Percentiles rank a stretch among this genome's conserved stretches.
Evolutionary conservation across 2,113 vertebrate species (phyloP).

Genomic region (Zingel zingel): DNA sequence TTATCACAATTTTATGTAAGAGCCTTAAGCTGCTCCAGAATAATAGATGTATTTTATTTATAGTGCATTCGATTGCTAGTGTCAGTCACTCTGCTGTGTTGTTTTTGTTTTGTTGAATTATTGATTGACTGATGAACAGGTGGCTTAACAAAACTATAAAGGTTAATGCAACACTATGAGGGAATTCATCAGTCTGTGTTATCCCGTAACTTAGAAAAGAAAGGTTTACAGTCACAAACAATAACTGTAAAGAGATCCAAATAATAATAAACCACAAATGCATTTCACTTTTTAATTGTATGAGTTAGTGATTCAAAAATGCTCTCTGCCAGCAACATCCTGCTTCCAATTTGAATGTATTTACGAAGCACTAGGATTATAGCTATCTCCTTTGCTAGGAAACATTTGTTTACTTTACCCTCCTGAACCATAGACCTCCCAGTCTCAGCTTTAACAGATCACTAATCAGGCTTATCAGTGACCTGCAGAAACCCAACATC

Average conservation of each 20-base stretch:
- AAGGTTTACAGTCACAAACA: background rate
- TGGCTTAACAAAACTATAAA: background rate
- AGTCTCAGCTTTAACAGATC: slow-evolving; percentile 5
- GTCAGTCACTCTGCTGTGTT: background rate
- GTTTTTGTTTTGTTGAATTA: background rate
- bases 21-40: background rate
- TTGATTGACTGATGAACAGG: background rate
- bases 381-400: background rate
- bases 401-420: background rate
- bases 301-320: background rate
- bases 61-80: background rate
- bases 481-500: slow-evolving; percentile 33
- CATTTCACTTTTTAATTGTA: background rate
- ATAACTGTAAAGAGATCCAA: background rate
- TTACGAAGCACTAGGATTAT: background rate
- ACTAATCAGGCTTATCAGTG: slow-evolving; percentile 36
- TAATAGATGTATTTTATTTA: background rate
- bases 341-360: background rate
- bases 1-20: background rate
- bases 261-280: background rate
- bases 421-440: background rate
- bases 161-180: background rate
- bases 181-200: background rate
- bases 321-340: background rate
- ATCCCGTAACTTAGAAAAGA: background rate